Conservation (phyloP, 2,888 invertebrate species). For the Rhodophaea formosa region DNA sequence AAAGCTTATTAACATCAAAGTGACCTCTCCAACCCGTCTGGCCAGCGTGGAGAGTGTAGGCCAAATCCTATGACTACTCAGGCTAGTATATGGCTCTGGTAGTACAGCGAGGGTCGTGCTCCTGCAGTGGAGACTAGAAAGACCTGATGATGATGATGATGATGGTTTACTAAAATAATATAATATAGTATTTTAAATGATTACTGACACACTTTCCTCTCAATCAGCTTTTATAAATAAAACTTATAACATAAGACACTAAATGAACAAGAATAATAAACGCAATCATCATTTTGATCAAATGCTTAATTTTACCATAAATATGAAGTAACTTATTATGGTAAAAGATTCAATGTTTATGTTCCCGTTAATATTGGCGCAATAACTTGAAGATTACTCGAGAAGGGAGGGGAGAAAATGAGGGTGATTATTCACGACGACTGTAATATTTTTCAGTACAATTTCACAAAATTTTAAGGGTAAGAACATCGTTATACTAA, state of each 20-base stretch:
- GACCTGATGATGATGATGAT: no score
- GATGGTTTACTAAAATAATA: no score
- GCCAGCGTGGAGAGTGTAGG: no score
- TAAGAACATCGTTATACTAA: conserved; percentile 26
- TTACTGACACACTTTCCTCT: no score
- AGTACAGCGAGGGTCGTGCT: no score
- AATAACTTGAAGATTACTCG: conserved; percentile 57
- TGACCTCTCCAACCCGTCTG: no score
- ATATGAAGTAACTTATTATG: conserved; percentile 41
- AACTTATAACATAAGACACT: not conserved
- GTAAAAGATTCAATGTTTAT: conserved; percentile 53
- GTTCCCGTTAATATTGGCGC: conserved; percentile 53
- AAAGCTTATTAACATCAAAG: no score
- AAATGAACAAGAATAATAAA: conserved; percentile 16
- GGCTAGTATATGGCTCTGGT: no score
- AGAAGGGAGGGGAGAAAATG: conserved; percentile 43
- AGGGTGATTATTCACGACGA: conserved; percentile 48
- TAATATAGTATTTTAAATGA: no score
- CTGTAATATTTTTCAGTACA: conserved; percentile 34
- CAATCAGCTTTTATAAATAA: conserved; percentile 38
- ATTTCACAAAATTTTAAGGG: conserved; percentile 29
- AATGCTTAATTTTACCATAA: conserved; percentile 37
- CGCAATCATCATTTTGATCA: conserved; percentile 25
- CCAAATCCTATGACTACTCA: no score
- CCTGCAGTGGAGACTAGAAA: no score